These are phyloP conservation scores for Drosophila albomicans DNA, from an alignment of 1,140 invertebrate species.

Conservation along the genomic window DNA sequence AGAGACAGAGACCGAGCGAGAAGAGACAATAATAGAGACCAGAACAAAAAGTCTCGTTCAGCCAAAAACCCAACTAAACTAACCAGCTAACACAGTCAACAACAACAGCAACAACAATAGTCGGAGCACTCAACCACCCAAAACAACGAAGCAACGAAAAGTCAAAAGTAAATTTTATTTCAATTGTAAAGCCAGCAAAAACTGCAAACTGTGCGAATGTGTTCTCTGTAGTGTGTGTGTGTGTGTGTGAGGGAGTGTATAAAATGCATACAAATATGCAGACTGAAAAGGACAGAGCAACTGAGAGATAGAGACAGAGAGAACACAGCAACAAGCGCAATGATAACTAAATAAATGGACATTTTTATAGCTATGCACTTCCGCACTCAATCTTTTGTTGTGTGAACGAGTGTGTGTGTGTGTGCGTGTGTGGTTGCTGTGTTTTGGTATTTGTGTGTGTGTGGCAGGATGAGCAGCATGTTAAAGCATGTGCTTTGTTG, in stretches of 20 bases:
- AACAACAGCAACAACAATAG: background rate
- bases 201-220: slow-evolving; percentile 47
- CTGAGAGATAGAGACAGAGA: slow-evolving; percentile 28
- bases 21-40: slow-evolving; percentile 43
- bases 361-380: slow-evolving; percentile 84
- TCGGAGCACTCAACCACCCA: slow-evolving; percentile 58
- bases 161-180: slow-evolving; percentile 84
- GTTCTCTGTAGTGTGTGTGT: slow-evolving; percentile 32
- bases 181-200: slow-evolving; percentile 80
- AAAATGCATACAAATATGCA: slow-evolving; percentile 51
- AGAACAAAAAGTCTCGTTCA: background rate
- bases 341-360: slow-evolving; percentile 84
- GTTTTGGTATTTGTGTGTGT: slow-evolving; percentile 27
- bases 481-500: slow-evolving; percentile 70
- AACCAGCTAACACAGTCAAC: slow-evolving; percentile 20
- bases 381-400: slow-evolving; percentile 82
- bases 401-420: slow-evolving; percentile 20
- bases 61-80: slow-evolving; percentile 11
- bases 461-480: slow-evolving; percentile 74
- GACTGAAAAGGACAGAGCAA: background rate
- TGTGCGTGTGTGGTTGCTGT: slow-evolving; percentile 1
- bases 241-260: slow-evolving; percentile 29
- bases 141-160: slow-evolving; percentile 72
- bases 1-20: slow-evolving; percentile 46
- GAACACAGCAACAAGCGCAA: slow-evolving; percentile 78